These are phyloP conservation scores for Otus sunia DNA, from an alignment of 2,113 vertebrate genomes.

Conservation along the genomic window DNA sequence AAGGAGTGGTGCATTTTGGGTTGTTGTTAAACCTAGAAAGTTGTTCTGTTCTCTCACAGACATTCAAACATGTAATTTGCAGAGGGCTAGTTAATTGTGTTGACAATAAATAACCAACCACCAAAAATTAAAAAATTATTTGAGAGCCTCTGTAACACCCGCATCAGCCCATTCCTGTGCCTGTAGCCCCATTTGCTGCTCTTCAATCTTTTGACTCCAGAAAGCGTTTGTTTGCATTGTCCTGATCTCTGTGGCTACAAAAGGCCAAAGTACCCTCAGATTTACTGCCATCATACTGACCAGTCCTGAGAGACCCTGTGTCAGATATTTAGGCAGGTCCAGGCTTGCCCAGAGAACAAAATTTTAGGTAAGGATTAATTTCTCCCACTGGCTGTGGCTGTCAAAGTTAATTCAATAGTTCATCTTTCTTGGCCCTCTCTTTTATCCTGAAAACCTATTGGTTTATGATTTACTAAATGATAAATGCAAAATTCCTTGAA, in stretches of 20 bases:
- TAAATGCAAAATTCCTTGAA: neutral
- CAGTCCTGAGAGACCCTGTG: neutral
- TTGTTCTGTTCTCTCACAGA: no score
- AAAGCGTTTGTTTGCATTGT: neutral
- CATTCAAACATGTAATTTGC: no score
- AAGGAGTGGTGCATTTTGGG: no score
- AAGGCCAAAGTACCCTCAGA: neutral
- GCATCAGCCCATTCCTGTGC: rapidly evolving
- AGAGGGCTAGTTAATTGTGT: no score
- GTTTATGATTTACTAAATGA: neutral
- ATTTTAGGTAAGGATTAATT: neutral
- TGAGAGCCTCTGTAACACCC: neutral
- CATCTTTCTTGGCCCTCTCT: neutral
- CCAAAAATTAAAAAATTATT: no score
- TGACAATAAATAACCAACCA: no score
- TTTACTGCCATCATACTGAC: neutral
- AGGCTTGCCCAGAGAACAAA: neutral
- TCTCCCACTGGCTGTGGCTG: neutral
- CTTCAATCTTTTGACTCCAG: neutral
- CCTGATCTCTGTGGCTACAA: neutral
- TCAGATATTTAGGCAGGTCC: neutral
- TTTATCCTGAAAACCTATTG: neutral
- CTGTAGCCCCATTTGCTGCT: neutral
- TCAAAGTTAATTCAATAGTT: neutral
- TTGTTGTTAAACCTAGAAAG: no score